These are phyloP conservation scores for Hyperoplus lanceolatus DNA, from an alignment of 2,797 vertebrate species.

Conservation along the genomic window DNA sequence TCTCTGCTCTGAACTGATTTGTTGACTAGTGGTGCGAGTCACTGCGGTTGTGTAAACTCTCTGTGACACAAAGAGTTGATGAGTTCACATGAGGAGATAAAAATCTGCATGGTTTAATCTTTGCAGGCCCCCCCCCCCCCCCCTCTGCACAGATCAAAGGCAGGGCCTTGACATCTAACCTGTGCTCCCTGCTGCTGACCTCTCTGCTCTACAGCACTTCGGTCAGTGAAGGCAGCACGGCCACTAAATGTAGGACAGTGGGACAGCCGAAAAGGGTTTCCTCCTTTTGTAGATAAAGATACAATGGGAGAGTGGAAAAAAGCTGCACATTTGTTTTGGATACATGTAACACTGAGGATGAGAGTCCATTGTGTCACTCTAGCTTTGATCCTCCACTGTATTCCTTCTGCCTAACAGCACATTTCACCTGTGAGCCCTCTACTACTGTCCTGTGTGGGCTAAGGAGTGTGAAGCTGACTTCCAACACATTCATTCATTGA, in stretches of 20 bases:
- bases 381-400: constrained; percentile 43
- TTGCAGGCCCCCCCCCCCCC: constrained; percentile 13
- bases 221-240: constrained; percentile 58
- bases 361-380: constrained; percentile 76
- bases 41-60: background rate
- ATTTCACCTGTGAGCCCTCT: constrained; percentile 49
- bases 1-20: background rate
- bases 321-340: constrained; percentile 68
- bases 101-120: constrained; percentile 34
- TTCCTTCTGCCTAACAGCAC: constrained; percentile 59
- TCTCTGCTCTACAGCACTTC: constrained; percentile 24
- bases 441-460: constrained; percentile 45
- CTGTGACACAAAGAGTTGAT: constrained; percentile 22
- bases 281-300: constrained; percentile 75
- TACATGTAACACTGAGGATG: constrained; percentile 74
- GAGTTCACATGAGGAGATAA: constrained; percentile 43
- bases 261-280: constrained; percentile 67
- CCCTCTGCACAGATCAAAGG: constrained; percentile 51
- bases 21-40: constrained; percentile 18
- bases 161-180: constrained; percentile 54
- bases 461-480: constrained; percentile 45
- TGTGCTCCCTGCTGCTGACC: constrained; percentile 39
- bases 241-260: constrained; percentile 9
- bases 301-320: constrained; percentile 86
- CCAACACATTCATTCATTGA: constrained; percentile 16